Base-by-base conservation (phyloP, 2,888 invertebrate genomes). In the Eulithis prunata region DNA sequence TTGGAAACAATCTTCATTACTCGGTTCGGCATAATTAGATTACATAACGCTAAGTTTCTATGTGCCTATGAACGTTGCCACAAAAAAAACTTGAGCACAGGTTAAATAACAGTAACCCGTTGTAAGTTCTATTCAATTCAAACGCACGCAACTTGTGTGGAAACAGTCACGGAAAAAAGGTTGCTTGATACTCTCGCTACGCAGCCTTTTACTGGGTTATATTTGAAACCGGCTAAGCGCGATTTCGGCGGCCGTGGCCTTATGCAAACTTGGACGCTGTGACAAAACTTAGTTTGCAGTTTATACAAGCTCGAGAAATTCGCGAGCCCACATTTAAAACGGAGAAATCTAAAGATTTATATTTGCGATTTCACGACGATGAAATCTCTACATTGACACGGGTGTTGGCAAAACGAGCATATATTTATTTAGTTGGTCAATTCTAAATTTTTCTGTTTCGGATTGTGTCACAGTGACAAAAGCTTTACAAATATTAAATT, bases 261-360 rank as follows among this genome's bases (percentile, higher is more conserved):
- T 82, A 82, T 79, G 81, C 77, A 83, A 83, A 83, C 80, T 70
- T 73, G 47, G 66, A 63, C 59, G 75, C 76, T 77, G 78, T 81
- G 75, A 77, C 75, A 78, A 78, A 74, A 70, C 66, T 70, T 11
- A 49, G 55, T 74, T 57, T 67, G 57, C 55, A 64, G 65, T 57
- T 68, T 54, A 61, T 32, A 70, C 68, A 71, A 65, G 57, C 70
- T 74, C 73, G 66, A 77, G 74, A 81, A 79, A 80, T 77, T 77
- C 62, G 70, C 75, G 71, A 78, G 73, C 76, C 67, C 71, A 66
- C 54, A 61, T 63, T 51, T 67, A 69, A 60, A 61, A 58, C 32
- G 57, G 69, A 66, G 71, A 67, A 68, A 67, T 70, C 67, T 55
- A 36, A 68, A 70, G 65, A 71, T 71, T 73, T 69, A 68, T 64